Evolutionary conservation across 1,140 invertebrate genomes (phyloP).

Genomic region (Drosophila pseudoobscura): DNA sequence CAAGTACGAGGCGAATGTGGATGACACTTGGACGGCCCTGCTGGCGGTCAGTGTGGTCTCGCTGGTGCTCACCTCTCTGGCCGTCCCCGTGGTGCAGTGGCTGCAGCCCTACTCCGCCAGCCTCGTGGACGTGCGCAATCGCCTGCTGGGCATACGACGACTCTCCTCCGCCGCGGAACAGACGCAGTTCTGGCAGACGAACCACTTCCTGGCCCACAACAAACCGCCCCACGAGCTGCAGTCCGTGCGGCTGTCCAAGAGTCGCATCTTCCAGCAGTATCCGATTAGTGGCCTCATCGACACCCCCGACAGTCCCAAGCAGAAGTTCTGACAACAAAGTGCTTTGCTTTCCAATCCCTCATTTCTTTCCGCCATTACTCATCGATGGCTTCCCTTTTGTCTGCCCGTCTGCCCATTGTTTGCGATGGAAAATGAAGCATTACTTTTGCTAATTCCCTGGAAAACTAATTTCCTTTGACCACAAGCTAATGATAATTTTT

Average conservation of each 20-base stretch:
- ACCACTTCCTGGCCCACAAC: conserved; percentile 73
- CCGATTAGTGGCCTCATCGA: conserved; percentile 47
- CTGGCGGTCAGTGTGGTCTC: conserved; percentile 46
- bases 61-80: conserved; percentile 45
- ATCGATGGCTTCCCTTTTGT: conserved; percentile 10
- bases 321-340: conserved; percentile 55
- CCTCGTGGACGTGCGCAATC: conserved; percentile 72
- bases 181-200: conserved; percentile 72
- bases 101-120: conserved; percentile 62
- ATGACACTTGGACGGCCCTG: conserved; percentile 50
- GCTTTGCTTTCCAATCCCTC: background rate
- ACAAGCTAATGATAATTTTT: conserved; percentile 8
- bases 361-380: conserved; percentile 20
- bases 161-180: conserved; percentile 43
- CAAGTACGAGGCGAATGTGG: conserved; percentile 63
- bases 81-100: conserved; percentile 54
- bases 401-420: conserved; percentile 13
- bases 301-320: conserved; percentile 22
- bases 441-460: background rate
- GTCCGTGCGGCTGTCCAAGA: conserved; percentile 56
- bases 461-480: conserved; percentile 1
- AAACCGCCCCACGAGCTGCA: conserved; percentile 66
- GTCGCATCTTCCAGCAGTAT: conserved; percentile 75
- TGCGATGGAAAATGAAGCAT: background rate
- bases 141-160: conserved; percentile 64